Conservation (phyloP, 2,797 vertebrate species). For the Carduelis carduelis region DNA sequence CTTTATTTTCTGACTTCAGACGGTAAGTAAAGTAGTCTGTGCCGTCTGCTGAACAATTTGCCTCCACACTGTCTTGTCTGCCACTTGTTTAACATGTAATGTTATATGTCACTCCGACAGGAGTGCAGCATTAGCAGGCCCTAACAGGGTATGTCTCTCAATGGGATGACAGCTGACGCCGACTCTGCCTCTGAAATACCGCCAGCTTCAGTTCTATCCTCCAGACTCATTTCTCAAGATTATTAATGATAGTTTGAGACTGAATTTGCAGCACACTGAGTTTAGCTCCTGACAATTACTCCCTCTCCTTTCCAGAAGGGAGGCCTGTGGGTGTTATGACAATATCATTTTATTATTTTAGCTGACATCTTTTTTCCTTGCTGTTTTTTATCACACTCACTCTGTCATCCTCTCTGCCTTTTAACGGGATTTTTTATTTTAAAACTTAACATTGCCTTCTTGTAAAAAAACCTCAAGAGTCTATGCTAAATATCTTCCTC, state of each 20-base stretch:
- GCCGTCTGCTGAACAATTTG: conserved; percentile 37
- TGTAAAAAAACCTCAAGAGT: not conserved
- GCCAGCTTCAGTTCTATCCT: conserved; percentile 22
- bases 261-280: conserved; percentile 7
- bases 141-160: conserved; percentile 14
- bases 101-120: conserved; percentile 54
- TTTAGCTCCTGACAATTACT: conserved; percentile 17
- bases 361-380: conserved; percentile 18
- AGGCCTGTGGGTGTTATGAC: conserved; percentile 27
- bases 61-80: not conserved
- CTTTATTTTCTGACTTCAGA: conserved; percentile 18
- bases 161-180: conserved; percentile 8
- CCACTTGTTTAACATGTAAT: conserved; percentile 41
- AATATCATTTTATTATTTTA: conserved; percentile 42
- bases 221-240: conserved; percentile 51
- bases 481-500: not conserved
- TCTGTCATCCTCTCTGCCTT: not conserved
- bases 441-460: not conserved
- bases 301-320: conserved; percentile 33
- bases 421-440: not conserved
- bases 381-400: not conserved
- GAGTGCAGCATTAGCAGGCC: conserved; percentile 44
- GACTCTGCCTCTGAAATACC: conserved; percentile 40
- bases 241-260: conserved; percentile 51
- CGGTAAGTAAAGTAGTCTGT: conserved; percentile 31